Conservation (phyloP, 2,113 vertebrate species). For the Irena cyanogastra region DNA sequence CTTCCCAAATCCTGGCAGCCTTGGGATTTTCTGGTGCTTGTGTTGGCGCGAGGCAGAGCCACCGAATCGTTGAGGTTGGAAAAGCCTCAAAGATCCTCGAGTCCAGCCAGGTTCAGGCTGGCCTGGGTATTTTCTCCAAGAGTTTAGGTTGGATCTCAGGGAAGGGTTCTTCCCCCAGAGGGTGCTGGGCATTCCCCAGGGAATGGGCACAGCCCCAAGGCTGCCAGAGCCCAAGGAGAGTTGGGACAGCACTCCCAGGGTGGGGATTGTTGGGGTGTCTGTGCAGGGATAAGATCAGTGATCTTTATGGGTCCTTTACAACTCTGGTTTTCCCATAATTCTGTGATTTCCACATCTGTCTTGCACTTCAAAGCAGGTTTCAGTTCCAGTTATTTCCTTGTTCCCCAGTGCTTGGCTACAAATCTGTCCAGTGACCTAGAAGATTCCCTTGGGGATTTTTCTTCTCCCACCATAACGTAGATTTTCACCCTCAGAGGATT, state of each 20-base stretch:
- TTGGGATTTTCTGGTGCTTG: not conserved
- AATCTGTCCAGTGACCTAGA: not conserved
- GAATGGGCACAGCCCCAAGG: not conserved
- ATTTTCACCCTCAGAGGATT: not conserved
- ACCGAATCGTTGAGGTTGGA: accelerated
- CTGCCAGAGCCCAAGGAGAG: not conserved
- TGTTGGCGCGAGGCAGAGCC: not conserved
- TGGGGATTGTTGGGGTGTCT: not conserved
- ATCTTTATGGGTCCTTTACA: not conserved
- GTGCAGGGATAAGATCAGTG: not conserved
- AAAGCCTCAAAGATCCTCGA: accelerated
- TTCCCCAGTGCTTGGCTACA: not conserved
- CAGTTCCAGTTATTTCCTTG: not conserved
- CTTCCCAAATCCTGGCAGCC: not conserved
- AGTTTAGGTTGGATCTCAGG: not conserved
- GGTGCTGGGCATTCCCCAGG: not conserved
- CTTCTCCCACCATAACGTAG: accelerated
- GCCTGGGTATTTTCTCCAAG: not conserved
- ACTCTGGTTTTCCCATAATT: not conserved
- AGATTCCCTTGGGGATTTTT: not conserved
- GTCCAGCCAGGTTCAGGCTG: not conserved
- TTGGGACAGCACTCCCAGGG: accelerated
- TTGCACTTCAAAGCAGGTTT: not conserved
- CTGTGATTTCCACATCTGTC: not conserved
- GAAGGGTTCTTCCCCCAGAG: not conserved